These are phyloP conservation scores for Drosophila imparisetae DNA, from an alignment of 2,888 invertebrate genomes.

Conservation along the genomic window DNA sequence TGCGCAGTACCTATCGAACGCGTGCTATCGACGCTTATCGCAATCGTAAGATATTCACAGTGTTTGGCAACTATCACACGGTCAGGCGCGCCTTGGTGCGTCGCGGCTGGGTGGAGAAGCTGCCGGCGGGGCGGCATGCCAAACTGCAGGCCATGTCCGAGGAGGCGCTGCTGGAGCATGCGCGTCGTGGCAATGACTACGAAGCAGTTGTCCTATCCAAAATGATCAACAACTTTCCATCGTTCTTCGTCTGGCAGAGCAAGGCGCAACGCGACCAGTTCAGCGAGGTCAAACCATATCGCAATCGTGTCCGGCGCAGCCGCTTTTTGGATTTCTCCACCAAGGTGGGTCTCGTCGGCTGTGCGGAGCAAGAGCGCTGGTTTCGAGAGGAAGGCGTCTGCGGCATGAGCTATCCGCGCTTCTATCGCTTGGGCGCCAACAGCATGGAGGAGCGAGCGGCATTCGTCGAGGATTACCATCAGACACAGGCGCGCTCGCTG, in stretches of 20 bases:
- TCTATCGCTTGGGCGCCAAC: slow-evolving; percentile 82
- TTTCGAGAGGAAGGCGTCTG: slow-evolving; percentile 76
- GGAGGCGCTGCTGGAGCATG: slow-evolving; percentile 75
- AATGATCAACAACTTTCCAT: slow-evolving; percentile 87
- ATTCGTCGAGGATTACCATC: slow-evolving; percentile 88
- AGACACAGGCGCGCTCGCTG: slow-evolving; percentile 91
- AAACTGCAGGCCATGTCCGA: slow-evolving; percentile 81
- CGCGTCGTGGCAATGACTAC: slow-evolving; percentile 81
- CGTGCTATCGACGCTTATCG: slow-evolving; percentile 81
- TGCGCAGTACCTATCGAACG: slow-evolving; percentile 71
- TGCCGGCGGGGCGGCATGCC: slow-evolving; percentile 82
- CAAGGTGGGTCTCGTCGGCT: slow-evolving; percentile 85
- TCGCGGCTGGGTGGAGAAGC: slow-evolving; percentile 91
- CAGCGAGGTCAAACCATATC: slow-evolving; percentile 71
- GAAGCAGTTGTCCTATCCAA: slow-evolving; percentile 86
- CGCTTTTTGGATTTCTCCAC: slow-evolving; percentile 85
- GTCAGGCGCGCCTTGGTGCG: slow-evolving; percentile 86
- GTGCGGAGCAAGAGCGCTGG: slow-evolving; percentile 82
- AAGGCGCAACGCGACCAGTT: slow-evolving; percentile 78
- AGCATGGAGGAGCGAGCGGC: slow-evolving; percentile 75
- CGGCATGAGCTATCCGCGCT: slow-evolving; percentile 89
- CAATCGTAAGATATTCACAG: slow-evolving; percentile 82
- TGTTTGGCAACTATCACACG: slow-evolving; percentile 79
- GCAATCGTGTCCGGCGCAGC: slow-evolving; percentile 81
- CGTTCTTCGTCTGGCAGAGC: slow-evolving; percentile 90